A percentile compares a stretch with the other conserved stretches of the same genome.
phyloP scores from a whole-genome alignment of 2,113 vertebrate genomes.

The Synchiropus splendidus region DNA sequence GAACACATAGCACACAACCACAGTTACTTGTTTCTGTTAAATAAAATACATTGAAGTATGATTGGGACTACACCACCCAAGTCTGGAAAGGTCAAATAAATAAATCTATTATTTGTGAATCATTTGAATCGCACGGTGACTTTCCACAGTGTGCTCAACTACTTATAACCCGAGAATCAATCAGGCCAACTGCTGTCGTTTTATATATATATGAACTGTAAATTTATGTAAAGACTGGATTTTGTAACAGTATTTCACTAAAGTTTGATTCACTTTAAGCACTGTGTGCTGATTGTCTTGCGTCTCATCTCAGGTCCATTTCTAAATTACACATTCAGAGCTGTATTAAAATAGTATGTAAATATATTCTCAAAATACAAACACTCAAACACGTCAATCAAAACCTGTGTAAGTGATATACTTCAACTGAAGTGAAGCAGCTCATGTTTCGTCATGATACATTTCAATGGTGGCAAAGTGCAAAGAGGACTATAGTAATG shows the following conservation, averaged over 20 bases:
- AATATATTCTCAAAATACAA: constrained; percentile 57
- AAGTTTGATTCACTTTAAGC: constrained; percentile 24
- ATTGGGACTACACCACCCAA: too few relatives aligned
- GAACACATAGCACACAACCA: background rate
- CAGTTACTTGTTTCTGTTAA: too few relatives aligned
- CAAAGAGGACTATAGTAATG: constrained; percentile 50
- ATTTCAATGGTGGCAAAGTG: constrained; percentile 46
- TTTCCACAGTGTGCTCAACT: constrained; percentile 43
- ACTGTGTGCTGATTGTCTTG: constrained; percentile 51
- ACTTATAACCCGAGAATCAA: constrained; percentile 44
- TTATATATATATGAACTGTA: too few relatives aligned
- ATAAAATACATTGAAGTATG: too few relatives aligned
- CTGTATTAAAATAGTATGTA: constrained; percentile 58
- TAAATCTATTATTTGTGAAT: constrained; percentile 23
- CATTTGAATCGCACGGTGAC: constrained; percentile 54
- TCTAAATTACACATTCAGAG: constrained; percentile 44
- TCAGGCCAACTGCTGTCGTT: too few relatives aligned
- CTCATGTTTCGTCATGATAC: constrained; percentile 37
- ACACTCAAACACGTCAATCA: constrained; percentile 52
- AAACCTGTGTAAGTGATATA: constrained; percentile 38
- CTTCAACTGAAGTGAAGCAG: constrained; percentile 32
- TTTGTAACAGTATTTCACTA: constrained; percentile 7
- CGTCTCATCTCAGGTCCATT: constrained; percentile 24
- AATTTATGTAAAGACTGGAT: too few relatives aligned
- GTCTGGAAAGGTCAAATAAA: too few relatives aligned